phyloP scores from a whole-genome alignment of 1,140 invertebrate species.

The Phymastichus coffea region DNA sequence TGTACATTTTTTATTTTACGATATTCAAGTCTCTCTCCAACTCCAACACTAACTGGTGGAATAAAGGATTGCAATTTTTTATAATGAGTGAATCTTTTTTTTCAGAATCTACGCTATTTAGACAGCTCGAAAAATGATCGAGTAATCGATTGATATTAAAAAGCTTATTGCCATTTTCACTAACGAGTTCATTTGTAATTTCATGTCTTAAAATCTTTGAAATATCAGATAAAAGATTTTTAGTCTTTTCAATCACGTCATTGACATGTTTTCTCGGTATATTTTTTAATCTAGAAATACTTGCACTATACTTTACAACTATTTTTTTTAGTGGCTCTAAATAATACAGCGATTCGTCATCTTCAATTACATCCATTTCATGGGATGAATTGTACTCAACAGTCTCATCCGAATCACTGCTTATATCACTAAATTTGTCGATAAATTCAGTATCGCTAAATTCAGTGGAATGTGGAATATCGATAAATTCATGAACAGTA shows the following conservation, averaged over 20 bases:
- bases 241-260: too few species aligned
- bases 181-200: neutral
- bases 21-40: conserved; percentile 8
- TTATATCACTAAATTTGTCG: too few species aligned
- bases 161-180: too few species aligned
- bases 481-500: neutral
- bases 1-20: neutral
- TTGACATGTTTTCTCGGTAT: too few species aligned
- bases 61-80: neutral
- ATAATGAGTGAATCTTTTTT: neutral
- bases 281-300: too few species aligned
- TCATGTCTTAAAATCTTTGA: neutral
- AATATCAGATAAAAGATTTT: neutral
- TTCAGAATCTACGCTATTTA: neutral
- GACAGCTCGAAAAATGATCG: neutral
- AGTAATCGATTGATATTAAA: neutral
- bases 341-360: neutral
- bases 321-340: neutral
- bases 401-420: neutral
- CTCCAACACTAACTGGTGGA: neutral
- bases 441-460: neutral
- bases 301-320: neutral
- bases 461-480: too few species aligned
- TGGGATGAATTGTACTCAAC: neutral
- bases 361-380: neutral